These are phyloP conservation scores for Cettia cetti DNA, from an alignment of 2,113 vertebrate species.

Conservation along the genomic window DNA sequence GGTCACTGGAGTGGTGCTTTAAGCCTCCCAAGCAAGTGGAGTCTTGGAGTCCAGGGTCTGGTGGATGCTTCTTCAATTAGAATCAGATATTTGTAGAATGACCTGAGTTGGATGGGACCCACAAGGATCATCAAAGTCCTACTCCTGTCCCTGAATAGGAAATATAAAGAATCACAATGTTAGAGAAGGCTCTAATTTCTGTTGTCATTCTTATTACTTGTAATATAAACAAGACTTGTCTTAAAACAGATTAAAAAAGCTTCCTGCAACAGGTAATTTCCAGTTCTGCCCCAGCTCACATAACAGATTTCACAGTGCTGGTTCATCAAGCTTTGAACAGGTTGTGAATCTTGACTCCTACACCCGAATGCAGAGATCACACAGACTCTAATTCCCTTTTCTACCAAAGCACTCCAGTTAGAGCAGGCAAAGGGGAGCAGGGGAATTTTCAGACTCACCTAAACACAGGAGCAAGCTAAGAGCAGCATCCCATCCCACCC, in stretches of 20 bases:
- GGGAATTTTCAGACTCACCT: not conserved
- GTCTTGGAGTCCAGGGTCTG: not conserved
- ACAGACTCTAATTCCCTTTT: not conserved
- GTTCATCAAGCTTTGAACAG: not conserved
- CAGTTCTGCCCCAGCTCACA: not conserved
- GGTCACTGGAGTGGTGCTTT: not conserved
- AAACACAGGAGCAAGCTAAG: not conserved
- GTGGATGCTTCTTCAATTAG: not conserved
- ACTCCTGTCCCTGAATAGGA: not conserved
- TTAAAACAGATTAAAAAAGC: not conserved
- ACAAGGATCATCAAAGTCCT: not conserved
- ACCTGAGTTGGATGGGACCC: not conserved
- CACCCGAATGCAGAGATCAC: fast-evolving
- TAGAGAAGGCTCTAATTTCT: not conserved
- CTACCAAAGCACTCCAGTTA: not conserved
- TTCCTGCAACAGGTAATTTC: not conserved
- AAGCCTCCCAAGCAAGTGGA: not conserved
- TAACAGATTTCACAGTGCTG: not conserved
- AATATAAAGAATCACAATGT: not conserved
- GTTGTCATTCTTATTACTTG: not conserved
- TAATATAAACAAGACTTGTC: not conserved
- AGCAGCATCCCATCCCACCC: not conserved
- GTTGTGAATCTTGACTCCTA: not conserved
- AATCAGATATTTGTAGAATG: not conserved
- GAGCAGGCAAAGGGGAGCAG: not conserved